Evolutionary conservation across 2,888 invertebrate species (phyloP), one percentile per base, ranked within the genome.

Genomic region (Erpobdella octoculata): DNA sequence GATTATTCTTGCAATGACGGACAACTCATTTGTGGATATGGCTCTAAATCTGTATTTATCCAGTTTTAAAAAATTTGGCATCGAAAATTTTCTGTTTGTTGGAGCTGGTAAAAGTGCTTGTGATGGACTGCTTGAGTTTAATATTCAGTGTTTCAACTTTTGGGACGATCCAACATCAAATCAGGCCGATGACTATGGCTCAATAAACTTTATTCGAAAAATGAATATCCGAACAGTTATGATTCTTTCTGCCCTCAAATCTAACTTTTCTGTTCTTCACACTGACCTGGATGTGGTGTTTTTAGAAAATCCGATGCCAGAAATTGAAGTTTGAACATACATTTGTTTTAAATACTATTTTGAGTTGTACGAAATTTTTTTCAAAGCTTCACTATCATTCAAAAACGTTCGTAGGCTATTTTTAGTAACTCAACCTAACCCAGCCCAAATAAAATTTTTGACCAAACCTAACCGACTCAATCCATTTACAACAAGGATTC

Each of bases 211-310:
- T 59, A 69, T 72, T 9, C 59, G 72, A 2, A 75, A 74, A 65
- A 76, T 75, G 53, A 74, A 76, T 71, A 71, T 76, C 28, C 74
- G 76, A 64, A 76, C 76, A 12, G 61, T 58, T 4, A 71, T 76
- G 64, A 70, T 75, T 31, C 72, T 76, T 25, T 67, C 70, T 41
- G 68, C 73, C 2, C 53, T 76, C 36, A 67, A 36, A 18, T 38
- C 65, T 8, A 58, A 59, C n/a, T 74, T 53, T 37, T 72, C 73
- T 31, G 74, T 75, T 18, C 67, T 76, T 0, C 71, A 76, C 25
- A 64, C 65, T 0, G 76, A 76, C 59, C 66, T 76, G 25, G 76
- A 76, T 65, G 72, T 76, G 18, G 67, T 72, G 4, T 73, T 75
- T 21, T 65, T 76, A 37, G 66, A 72, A 31, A 70, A 76, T 35